Percentiles rank a stretch among this genome's conserved stretches.
Evolutionary conservation across 2,797 vertebrate genomes (phyloP).

Genomic region (Halcyon leucocephala): DNA sequence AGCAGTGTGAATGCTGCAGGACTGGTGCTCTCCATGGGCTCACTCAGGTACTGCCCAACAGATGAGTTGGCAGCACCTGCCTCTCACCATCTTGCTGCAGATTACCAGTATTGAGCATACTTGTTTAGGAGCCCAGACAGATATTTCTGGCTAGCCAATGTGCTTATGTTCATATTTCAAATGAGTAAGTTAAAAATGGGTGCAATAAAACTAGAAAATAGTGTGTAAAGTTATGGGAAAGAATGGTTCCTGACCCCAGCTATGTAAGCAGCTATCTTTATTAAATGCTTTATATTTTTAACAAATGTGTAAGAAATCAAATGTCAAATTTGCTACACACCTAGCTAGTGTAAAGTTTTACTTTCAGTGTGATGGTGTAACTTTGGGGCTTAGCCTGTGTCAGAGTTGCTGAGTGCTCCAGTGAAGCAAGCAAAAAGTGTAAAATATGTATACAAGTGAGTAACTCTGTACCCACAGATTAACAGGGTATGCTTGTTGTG

Average conservation of each 20-base stretch:
- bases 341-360: not conserved
- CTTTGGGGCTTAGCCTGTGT: not conserved
- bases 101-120: not conserved
- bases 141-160: not conserved
- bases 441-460: not conserved
- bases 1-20: not conserved
- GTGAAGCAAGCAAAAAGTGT: not conserved
- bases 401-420: not conserved
- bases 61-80: not conserved
- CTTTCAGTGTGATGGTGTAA: not conserved
- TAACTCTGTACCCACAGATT: not conserved
- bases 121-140: not conserved
- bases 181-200: not conserved
- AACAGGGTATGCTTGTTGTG: not conserved
- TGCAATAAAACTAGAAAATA: not conserved
- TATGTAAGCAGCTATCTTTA: not conserved
- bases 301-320: not conserved
- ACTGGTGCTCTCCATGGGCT: not conserved
- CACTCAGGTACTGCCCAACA: accelerated
- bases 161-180: not conserved
- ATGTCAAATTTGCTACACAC: not conserved
- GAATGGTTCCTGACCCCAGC: not conserved
- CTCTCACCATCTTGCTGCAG: no score
- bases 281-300: not conserved
- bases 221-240: not conserved